Evolutionary conservation across 1,140 invertebrate genomes (phyloP).

Genomic region (Ips nitidus): DNA sequence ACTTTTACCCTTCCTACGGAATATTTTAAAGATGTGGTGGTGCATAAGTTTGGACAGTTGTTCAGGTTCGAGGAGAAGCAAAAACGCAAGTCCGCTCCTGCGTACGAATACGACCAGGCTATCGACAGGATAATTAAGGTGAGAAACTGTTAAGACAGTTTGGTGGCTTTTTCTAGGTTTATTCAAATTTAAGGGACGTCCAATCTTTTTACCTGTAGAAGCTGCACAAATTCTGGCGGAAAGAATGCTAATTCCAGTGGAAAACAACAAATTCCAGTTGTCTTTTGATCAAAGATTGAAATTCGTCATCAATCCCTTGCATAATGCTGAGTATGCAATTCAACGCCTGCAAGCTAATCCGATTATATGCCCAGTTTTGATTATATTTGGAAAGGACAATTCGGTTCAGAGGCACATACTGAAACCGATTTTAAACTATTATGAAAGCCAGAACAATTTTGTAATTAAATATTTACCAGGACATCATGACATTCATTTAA

Average conservation of each 20-base stretch:
- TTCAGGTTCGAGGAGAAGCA: slow-evolving; percentile 45
- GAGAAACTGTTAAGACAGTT: not conserved
- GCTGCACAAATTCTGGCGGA: slow-evolving; percentile 57
- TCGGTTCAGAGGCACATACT: slow-evolving; percentile 5
- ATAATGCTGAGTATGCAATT: slow-evolving; percentile 41
- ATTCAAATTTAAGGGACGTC: slow-evolving; percentile 13
- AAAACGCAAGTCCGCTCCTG: slow-evolving; percentile 41
- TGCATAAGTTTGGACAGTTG: slow-evolving; percentile 42
- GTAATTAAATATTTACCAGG: slow-evolving; percentile 55
- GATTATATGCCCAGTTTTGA: slow-evolving; percentile 47
- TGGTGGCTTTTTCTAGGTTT: not conserved
- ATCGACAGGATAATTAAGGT: slow-evolving; percentile 50
- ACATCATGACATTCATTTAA: slow-evolving; percentile 67
- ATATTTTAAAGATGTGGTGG: slow-evolving; percentile 44
- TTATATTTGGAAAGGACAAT: slow-evolving; percentile 43
- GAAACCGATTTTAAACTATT: slow-evolving; percentile 10
- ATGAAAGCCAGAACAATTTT: slow-evolving; percentile 43
- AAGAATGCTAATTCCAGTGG: slow-evolving; percentile 51
- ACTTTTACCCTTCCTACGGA: slow-evolving; percentile 43
- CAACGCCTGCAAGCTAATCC: slow-evolving; percentile 43
- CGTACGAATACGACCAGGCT: slow-evolving; percentile 58
- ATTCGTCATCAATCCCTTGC: slow-evolving; percentile 32
- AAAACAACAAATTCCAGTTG: slow-evolving; percentile 49
- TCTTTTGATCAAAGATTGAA: slow-evolving; percentile 43
- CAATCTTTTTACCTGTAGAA: slow-evolving; percentile 41